These are phyloP conservation scores for Caenorhabditis wallacei DNA, from an alignment of 2,888 invertebrate species.

Conservation along the genomic window DNA sequence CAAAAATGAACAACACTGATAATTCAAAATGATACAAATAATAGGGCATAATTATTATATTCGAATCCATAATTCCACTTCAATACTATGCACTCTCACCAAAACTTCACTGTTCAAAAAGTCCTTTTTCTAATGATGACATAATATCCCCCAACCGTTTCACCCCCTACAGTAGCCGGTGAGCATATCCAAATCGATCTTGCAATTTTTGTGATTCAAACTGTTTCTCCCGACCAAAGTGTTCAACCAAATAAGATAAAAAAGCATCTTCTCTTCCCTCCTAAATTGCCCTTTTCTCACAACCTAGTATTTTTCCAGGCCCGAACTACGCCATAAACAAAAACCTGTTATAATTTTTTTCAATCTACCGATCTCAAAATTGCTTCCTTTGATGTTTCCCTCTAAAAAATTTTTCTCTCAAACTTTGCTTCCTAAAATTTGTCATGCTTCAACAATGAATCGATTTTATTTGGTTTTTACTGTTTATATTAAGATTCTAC, in stretches of 20 bases:
- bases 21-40: constrained; percentile 10
- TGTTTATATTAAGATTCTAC: not conserved
- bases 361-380: constrained; percentile 44
- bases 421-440: not conserved
- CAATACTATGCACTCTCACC: not conserved
- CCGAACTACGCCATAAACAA: constrained; percentile 57
- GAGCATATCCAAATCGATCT: constrained; percentile 62
- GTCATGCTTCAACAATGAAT: not conserved
- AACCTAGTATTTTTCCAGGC: constrained; percentile 38
- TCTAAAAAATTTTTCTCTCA: not conserved
- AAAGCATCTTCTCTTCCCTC: not conserved
- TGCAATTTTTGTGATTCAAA: constrained; percentile 53
- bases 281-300: constrained; percentile 5
- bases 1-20: constrained; percentile 8
- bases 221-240: constrained; percentile 53
- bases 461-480: constrained; percentile 1
- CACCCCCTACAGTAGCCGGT: constrained; percentile 49
- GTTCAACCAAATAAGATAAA: constrained; percentile 7
- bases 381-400: constrained; percentile 4
- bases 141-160: constrained; percentile 3
- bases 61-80: constrained; percentile 4
- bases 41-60: constrained; percentile 43
- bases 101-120: constrained; percentile 5
- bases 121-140: constrained; percentile 13
- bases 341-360: constrained; percentile 52